These are phyloP conservation scores for Venustaconcha ellipsiformis DNA, from an alignment of 1,140 invertebrate species.

Conservation along the genomic window DNA sequence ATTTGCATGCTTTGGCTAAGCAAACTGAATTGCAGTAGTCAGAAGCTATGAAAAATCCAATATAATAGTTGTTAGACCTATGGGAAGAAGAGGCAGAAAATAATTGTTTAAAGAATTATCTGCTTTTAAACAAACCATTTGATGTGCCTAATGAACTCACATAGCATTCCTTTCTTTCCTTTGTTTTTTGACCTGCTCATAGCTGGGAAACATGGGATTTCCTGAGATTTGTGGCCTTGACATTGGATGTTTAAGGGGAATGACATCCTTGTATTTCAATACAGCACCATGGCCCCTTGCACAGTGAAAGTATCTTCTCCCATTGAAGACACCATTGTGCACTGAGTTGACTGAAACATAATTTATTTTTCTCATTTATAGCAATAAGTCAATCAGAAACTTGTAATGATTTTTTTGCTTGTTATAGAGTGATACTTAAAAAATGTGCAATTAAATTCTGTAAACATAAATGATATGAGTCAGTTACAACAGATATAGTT, in stretches of 20 bases:
- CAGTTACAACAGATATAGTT: too few species aligned
- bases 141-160: conserved; percentile 33
- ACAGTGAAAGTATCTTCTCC: conserved; percentile 65
- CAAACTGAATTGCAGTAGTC: too few species aligned
- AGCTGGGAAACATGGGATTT: conserved; percentile 66
- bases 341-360: conserved; percentile 56
- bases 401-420: too few species aligned
- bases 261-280: conserved; percentile 57
- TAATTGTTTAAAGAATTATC: too few species aligned
- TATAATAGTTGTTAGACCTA: too few species aligned
- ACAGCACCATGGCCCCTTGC: conserved; percentile 62
- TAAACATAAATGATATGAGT: too few species aligned
- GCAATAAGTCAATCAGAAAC: too few species aligned
- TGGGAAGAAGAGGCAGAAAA: too few species aligned
- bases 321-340: conserved; percentile 63
- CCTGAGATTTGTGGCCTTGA: conserved; percentile 48
- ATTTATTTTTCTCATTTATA: not conserved
- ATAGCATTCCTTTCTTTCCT: conserved; percentile 55
- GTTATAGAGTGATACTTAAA: too few species aligned
- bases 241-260: conserved; percentile 36
- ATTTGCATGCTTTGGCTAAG: not conserved
- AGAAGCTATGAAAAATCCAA: too few species aligned
- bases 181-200: conserved; percentile 53
- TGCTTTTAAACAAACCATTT: too few species aligned
- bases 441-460: too few species aligned